Percentiles rank a stretch among this genome's conserved stretches.
phyloP scores from a whole-genome alignment of 2,888 invertebrate species.

The Caenorhabditis sinica region DNA sequence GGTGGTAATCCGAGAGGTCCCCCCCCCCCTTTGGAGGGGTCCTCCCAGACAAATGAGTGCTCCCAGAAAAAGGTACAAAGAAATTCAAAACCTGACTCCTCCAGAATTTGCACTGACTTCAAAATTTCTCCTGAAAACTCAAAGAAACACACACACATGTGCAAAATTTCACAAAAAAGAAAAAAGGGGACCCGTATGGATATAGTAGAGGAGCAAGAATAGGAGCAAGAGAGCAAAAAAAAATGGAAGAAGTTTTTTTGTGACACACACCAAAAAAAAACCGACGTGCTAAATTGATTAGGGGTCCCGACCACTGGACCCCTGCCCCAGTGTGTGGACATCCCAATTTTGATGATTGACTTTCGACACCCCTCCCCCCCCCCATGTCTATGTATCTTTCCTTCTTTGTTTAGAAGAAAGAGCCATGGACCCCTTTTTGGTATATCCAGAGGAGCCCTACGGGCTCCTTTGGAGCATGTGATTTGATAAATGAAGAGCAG shows the following conservation, averaged over 20 bases:
- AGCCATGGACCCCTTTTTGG: background rate
- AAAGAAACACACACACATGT: conserved; percentile 26
- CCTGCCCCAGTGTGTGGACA: conserved; percentile 32
- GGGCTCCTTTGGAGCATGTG: conserved; percentile 12
- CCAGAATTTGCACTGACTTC: background rate
- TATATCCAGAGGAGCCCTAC: background rate
- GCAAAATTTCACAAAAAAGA: too few species aligned
- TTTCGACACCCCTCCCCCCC: background rate
- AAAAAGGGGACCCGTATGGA: too few species aligned
- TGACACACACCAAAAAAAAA: background rate
- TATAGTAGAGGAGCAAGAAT: background rate
- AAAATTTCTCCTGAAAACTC: too few species aligned
- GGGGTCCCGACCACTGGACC: background rate
- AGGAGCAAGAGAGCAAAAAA: conserved; percentile 19
- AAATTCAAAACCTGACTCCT: conserved; percentile 51
- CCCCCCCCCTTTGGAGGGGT: too few species aligned
- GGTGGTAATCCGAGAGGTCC: conserved; percentile 34
- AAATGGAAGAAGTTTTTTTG: conserved; percentile 13
- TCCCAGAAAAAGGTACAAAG: background rate
- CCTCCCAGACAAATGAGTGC: background rate
- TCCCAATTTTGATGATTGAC: conserved; percentile 62
- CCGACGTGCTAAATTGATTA: conserved; percentile 61
- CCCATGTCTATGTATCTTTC: background rate
- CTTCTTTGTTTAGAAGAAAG: conserved; percentile 18
- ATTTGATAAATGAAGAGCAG: conserved; percentile 48